A percentile compares a stretch with the other conserved stretches of the same genome.
Conservation (phyloP, 2,797 vertebrate species). For the Helicolenus hilgendorfi region DNA sequence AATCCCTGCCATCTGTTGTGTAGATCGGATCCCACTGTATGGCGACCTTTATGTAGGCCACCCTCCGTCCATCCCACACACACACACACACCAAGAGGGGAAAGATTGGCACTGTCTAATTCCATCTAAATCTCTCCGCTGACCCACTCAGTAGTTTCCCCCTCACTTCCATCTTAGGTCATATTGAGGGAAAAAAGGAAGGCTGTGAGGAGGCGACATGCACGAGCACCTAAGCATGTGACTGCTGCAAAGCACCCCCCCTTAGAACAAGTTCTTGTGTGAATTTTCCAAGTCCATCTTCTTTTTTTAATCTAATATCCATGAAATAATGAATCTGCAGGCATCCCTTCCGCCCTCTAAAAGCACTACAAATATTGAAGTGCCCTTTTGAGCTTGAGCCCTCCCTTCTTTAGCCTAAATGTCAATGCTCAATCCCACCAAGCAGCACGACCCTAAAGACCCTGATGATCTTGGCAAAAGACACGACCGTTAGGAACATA, state of each 20-base stretch:
- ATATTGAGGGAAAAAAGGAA: slow-evolving; percentile 18
- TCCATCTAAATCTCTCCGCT: slow-evolving; percentile 69
- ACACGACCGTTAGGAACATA: slow-evolving; percentile 8
- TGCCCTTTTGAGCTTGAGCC: slow-evolving; percentile 31
- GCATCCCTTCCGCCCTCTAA: not conserved
- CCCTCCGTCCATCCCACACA: slow-evolving; percentile 31
- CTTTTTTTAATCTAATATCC: not conserved
- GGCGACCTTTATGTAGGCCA: slow-evolving; percentile 80
- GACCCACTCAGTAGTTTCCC: slow-evolving; percentile 40
- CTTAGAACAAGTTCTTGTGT: not conserved
- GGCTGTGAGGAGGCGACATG: not conserved
- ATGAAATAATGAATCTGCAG: slow-evolving; percentile 18
- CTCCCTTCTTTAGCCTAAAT: slow-evolving; percentile 48
- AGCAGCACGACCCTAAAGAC: slow-evolving; percentile 30
- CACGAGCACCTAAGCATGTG: not conserved
- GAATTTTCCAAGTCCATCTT: not conserved
- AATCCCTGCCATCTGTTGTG: slow-evolving; percentile 83
- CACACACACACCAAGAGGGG: slow-evolving; percentile 17
- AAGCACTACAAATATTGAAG: slow-evolving; percentile 24
- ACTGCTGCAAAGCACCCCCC: not conserved
- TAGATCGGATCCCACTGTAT: slow-evolving; percentile 73
- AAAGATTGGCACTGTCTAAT: slow-evolving; percentile 70
- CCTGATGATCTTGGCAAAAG: slow-evolving; percentile 58
- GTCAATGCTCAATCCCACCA: slow-evolving; percentile 54
- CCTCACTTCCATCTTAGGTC: slow-evolving; percentile 60